Percentiles rank a stretch among this genome's conserved stretches.
phyloP scores from a whole-genome alignment of 1,140 invertebrate species.

The Drosophila bipectinata region DNA sequence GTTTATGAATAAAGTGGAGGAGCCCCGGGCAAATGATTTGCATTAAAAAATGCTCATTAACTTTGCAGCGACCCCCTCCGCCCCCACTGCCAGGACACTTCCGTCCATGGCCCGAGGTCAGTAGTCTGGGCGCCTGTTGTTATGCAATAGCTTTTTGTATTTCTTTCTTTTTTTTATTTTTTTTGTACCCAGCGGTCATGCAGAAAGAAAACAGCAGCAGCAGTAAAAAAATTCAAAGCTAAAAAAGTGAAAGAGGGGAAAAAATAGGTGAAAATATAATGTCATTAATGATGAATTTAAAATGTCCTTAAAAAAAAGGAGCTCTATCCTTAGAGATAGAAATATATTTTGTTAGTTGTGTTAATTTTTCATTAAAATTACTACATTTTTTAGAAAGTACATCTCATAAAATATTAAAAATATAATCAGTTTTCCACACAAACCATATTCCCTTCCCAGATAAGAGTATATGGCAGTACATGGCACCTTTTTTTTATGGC shows the following conservation, averaged over 20 bases:
- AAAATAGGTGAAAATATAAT: neutral
- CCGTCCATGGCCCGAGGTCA: constrained; percentile 12
- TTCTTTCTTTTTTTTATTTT: neutral
- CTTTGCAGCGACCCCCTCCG: neutral
- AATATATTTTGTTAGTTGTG: too few relatives aligned
- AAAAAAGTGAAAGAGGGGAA: neutral
- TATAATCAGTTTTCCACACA: neutral
- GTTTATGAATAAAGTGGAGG: constrained; percentile 24
- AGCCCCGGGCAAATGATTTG: constrained; percentile 42
- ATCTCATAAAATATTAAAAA: neutral
- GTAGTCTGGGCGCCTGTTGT: constrained; percentile 32
- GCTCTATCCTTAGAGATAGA: neutral
- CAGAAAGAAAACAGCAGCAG: constrained; percentile 20
- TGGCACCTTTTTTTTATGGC: constrained; percentile 41
- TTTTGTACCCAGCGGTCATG: constrained; percentile 18
- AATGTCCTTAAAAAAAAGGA: neutral
- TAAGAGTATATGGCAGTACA: constrained; percentile 33
- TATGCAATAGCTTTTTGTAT: constrained; percentile 37
- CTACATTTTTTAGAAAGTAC: neutral
- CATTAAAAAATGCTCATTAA: constrained; percentile 52
- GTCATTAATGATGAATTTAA: neutral
- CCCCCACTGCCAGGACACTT: neutral
- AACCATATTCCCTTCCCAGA: neutral
- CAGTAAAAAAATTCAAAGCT: neutral
- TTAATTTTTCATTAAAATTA: neutral